Percentiles rank a stretch among this genome's conserved stretches.
Evolutionary conservation across 2,797 vertebrate genomes (phyloP).

Genomic region (Epinephelus malabaricus): DNA sequence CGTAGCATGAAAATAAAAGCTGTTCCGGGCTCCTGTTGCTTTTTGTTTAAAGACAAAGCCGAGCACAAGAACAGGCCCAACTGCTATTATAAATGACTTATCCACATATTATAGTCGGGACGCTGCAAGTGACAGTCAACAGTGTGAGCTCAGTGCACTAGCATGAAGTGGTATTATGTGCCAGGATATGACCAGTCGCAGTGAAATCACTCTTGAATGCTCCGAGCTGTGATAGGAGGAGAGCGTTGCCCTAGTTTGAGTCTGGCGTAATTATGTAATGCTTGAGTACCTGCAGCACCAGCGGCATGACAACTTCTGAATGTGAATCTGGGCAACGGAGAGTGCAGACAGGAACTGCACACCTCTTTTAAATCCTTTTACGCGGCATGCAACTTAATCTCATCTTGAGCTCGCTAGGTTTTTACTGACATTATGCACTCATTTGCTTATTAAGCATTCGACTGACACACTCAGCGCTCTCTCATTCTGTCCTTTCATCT

Average conservation of each 20-base stretch:
- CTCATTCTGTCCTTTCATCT: slow-evolving; percentile 13
- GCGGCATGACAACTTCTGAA: slow-evolving; percentile 74
- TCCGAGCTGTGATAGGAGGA: slow-evolving; percentile 68
- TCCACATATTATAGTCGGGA: slow-evolving; percentile 4
- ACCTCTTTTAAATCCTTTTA: slow-evolving; percentile 50
- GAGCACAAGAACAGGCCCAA: slow-evolving; percentile 3
- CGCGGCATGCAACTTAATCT: slow-evolving; percentile 52
- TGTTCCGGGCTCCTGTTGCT: slow-evolving; percentile 13
- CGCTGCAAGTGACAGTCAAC: slow-evolving; percentile 50
- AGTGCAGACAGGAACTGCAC: slow-evolving; percentile 59
- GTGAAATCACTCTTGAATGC: slow-evolving; percentile 63
- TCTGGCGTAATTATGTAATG: slow-evolving; percentile 80
- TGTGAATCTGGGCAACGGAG: slow-evolving; percentile 55
- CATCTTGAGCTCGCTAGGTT: slow-evolving; percentile 15
- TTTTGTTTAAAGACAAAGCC: slow-evolving; percentile 40
- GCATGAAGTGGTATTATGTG: slow-evolving; percentile 57
- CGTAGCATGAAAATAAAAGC: not conserved
- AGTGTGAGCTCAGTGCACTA: slow-evolving; percentile 22
- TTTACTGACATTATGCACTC: slow-evolving; percentile 15
- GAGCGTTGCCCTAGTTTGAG: slow-evolving; percentile 77
- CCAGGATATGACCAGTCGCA: slow-evolving; percentile 62
- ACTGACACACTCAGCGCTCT: slow-evolving; percentile 12
- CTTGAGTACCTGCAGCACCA: slow-evolving; percentile 80
- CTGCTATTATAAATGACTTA: slow-evolving; percentile 32
- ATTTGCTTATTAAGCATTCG: slow-evolving; percentile 41